Conservation (phyloP, 2,797 vertebrate species). For the Numenius phaeopus region DNA sequence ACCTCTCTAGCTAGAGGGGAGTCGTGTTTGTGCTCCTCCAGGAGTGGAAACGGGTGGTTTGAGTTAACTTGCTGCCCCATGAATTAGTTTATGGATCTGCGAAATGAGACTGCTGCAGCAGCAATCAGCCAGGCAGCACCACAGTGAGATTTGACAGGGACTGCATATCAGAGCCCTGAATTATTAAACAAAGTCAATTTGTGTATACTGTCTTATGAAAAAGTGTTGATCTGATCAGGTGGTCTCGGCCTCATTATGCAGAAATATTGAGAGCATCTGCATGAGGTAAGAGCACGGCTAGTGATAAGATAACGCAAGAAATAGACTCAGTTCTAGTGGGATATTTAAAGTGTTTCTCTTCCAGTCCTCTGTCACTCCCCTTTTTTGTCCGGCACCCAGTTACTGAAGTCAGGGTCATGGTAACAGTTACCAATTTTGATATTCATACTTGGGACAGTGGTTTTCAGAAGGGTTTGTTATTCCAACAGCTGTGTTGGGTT, state of each 20-base stretch:
- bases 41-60: not conserved
- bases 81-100: not conserved
- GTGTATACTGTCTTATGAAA: not conserved
- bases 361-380: not conserved
- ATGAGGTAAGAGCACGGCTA: not conserved
- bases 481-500: not conserved
- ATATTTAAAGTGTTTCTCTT: not conserved
- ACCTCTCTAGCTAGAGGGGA: fast-evolving
- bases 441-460: not conserved
- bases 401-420: not conserved
- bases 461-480: constrained; percentile 25
- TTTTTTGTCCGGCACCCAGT: not conserved
- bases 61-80: not conserved
- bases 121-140: not conserved
- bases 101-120: not conserved
- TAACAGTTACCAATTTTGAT: not conserved
- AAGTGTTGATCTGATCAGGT: not conserved
- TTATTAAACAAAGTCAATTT: not conserved
- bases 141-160: not conserved
- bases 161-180: not conserved
- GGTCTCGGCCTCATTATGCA: not conserved
- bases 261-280: not conserved
- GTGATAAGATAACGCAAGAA: not conserved
- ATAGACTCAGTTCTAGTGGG: not conserved
- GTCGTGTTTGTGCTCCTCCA: not conserved